Base-by-base conservation (phyloP, 2,888 invertebrate species). In the Epinotia ramella region DNA sequence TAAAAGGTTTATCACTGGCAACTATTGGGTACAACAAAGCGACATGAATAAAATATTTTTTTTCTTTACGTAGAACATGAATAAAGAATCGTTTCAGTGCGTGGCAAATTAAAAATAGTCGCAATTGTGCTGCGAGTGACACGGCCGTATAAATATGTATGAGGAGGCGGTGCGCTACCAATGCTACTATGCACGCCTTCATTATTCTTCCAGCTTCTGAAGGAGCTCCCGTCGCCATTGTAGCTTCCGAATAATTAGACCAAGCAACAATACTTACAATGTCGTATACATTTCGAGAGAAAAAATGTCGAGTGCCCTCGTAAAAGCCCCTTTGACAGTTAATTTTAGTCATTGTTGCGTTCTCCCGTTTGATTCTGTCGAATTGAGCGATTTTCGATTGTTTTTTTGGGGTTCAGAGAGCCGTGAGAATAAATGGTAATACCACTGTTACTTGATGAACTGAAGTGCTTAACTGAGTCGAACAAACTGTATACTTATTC, bases 241-340 rank as follows among this genome's bases (percentile, higher is more conserved):
- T 93, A 83, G 90, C 88, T 92, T 92, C 92, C 92, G 92, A 92
- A 94, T 94, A 93, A 93, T 94, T 94, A 93, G 89, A 88, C 83
- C 89, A 86, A 87, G 87, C 83, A 85, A 84, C 86, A 87, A 84
- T 84, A 84, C 86, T 86, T 86, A 82, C 80, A 83, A 85, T 86
- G 86, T 87, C 90, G 94, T 94, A 91, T 94, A 93, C 89, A 91
- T 94, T 94, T 89, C 94, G 89, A 83, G 81, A 81, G 84, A 88
- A 89, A 91, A 93, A 91, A 85, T 79, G 81, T 91, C 84, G 82
- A 93, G 91, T 83, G 87, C 84, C 80, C 86, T 86, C 83, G 77
- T 46, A 84, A 90, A 90, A 90, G 90, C 87, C 89, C 86, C 84
- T 86, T 87, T 87, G 88, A 87, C 89, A 88, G 89, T 89, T 90